Evolutionary conservation across 2,797 vertebrate genomes (phyloP).

Genomic region (Gobio occitaniae): DNA sequence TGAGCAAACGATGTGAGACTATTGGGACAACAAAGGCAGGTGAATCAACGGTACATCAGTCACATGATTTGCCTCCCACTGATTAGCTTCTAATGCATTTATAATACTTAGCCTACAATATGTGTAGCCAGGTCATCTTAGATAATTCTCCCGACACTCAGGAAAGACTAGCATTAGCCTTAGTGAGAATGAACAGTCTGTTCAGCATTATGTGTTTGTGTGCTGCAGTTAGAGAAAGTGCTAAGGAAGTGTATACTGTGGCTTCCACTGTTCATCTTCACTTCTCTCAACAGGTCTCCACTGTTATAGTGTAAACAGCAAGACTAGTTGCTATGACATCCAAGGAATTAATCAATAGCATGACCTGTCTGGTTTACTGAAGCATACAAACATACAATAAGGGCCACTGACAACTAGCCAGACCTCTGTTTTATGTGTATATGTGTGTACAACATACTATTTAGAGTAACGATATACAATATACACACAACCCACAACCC

Average conservation of each 20-base stretch:
- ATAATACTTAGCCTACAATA: conserved; percentile 1
- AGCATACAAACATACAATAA: conserved; percentile 41
- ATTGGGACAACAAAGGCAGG: conserved; percentile 17
- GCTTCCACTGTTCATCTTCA: not conserved
- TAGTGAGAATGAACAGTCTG: conserved; percentile 21
- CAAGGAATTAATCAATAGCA: conserved; percentile 18
- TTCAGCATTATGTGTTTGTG: conserved; percentile 12
- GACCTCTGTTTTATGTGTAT: not conserved
- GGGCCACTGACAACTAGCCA: conserved; percentile 42
- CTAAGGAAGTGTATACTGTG: conserved; percentile 9
- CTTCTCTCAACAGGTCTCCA: not conserved
- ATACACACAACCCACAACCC: not conserved
- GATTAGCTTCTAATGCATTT: conserved; percentile 14
- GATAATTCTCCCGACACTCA: conserved; percentile 4
- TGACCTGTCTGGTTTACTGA: conserved; percentile 33
- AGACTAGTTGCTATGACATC: conserved; percentile 32
- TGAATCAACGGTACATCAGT: not conserved
- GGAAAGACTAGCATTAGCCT: conserved; percentile 1
- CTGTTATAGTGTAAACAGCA: conserved; percentile 48
- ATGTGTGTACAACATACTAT: not conserved
- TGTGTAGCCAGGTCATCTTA: conserved; percentile 13
- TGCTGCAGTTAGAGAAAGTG: not conserved
- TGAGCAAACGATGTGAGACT: not conserved
- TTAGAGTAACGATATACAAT: not conserved
- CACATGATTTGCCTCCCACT: not conserved